These are phyloP conservation scores for Megalonaias nervosa DNA, from an alignment of 1,140 invertebrate species.

Conservation along the genomic window DNA sequence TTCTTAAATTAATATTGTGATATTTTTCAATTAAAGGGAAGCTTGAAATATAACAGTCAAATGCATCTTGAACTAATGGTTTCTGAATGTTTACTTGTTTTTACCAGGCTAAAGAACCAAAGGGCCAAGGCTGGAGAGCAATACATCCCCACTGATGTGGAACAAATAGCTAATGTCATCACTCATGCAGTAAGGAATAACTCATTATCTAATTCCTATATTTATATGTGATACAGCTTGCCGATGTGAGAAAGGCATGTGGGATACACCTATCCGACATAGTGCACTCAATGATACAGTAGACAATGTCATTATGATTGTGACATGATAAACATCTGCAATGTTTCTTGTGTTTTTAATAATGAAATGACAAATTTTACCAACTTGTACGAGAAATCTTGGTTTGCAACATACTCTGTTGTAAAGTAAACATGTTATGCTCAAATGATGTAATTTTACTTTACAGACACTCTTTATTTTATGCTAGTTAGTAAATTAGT, in stretches of 20 bases:
- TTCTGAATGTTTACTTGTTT: constrained; percentile 13
- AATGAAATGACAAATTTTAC: background rate
- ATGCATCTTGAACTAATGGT: too few species aligned
- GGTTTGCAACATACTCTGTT: background rate
- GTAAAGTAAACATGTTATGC: too few species aligned
- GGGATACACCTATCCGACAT: background rate
- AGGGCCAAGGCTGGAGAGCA: constrained; percentile 77
- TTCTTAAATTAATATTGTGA: too few species aligned
- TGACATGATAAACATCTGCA: too few species aligned
- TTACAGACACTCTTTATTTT: too few species aligned
- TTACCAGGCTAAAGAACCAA: constrained; percentile 80
- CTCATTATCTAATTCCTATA: background rate
- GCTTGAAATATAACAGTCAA: too few species aligned
- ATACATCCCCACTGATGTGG: constrained; percentile 83
- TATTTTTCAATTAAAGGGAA: too few species aligned
- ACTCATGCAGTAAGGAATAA: constrained; percentile 82
- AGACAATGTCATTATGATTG: too few species aligned
- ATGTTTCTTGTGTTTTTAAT: background rate
- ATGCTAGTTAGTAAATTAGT: too few species aligned
- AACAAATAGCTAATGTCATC: constrained; percentile 92
- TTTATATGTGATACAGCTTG: background rate
- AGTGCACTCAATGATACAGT: too few species aligned
- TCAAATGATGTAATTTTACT: too few species aligned
- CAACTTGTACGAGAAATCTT: background rate
- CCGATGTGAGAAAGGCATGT: too few species aligned